Conservation (phyloP, 1,140 invertebrate genomes). For the Papilio glaucus region DNA sequence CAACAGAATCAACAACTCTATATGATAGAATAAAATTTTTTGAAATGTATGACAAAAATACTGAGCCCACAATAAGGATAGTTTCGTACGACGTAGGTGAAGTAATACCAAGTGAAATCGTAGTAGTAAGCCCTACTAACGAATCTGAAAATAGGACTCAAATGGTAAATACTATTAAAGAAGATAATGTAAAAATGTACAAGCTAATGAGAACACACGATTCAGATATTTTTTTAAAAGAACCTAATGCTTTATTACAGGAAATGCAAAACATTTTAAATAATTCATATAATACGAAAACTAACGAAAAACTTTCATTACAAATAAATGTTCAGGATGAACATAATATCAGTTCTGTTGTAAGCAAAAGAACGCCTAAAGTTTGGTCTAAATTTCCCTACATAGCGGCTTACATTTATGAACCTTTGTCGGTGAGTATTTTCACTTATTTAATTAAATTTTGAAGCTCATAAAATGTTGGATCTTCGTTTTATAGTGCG, state of each 20-base stretch:
- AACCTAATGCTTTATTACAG: slow-evolving; percentile 10
- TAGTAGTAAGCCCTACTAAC: slow-evolving; percentile 14
- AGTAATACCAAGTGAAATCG: not conserved
- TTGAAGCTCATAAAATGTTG: too few species aligned
- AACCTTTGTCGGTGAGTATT: slow-evolving; percentile 60
- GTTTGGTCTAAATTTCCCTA: slow-evolving; percentile 67
- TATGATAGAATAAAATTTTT: slow-evolving; percentile 74
- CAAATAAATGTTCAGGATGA: slow-evolving; percentile 17
- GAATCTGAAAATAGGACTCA: not conserved
- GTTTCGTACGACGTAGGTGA: not conserved
- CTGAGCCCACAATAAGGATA: slow-evolving; percentile 34
- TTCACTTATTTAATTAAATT: slow-evolving; percentile 1
- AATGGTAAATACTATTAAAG: slow-evolving; percentile 2
- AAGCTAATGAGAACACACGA: not conserved
- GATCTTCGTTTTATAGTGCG: too few species aligned
- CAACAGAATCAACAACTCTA: slow-evolving; percentile 40
- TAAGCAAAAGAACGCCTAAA: slow-evolving; percentile 15
- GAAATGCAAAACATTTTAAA: slow-evolving; percentile 22
- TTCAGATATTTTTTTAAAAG: not conserved
- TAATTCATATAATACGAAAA: slow-evolving; percentile 12
- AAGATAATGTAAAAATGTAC: not conserved
- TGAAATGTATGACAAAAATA: slow-evolving; percentile 70
- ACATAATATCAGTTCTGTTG: not conserved
- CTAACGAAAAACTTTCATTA: not conserved
- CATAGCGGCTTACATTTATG: slow-evolving; percentile 68